A percentile compares a stretch with the other conserved stretches of the same genome.
Conservation (phyloP, 1,140 invertebrate species). For the Phymastichus coffea region DNA sequence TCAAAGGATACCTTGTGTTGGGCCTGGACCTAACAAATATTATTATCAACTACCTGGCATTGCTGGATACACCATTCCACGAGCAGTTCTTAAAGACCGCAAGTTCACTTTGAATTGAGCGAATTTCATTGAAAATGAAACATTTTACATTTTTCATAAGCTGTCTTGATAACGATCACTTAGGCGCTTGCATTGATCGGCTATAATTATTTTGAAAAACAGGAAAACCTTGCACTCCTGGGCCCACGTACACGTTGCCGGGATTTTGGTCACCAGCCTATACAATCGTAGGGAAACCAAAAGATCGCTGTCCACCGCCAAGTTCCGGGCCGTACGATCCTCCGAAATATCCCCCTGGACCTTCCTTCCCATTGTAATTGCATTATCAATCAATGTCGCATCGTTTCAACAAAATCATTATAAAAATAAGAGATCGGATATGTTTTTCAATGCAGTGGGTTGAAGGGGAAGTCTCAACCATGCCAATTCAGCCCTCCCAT, state of each 20-base stretch:
- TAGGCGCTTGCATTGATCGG: neutral
- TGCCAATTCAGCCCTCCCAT: conserved; percentile 2
- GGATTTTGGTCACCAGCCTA: conserved; percentile 10
- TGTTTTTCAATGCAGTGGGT: neutral
- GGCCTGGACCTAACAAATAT: conserved; percentile 46
- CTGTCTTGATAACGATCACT: neutral
- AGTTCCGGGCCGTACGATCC: conserved; percentile 5
- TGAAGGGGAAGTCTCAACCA: neutral
- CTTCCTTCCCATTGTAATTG: conserved; percentile 13
- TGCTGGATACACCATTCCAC: conserved; percentile 36
- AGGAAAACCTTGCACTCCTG: neutral
- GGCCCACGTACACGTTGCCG: conserved; percentile 15
- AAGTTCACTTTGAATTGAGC: too few relatives aligned
- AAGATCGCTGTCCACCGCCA: neutral
- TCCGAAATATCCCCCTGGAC: neutral
- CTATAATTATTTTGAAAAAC: neutral
- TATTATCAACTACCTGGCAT: conserved; percentile 14
- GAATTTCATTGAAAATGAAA: conserved; percentile 30
- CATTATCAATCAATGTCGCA: neutral
- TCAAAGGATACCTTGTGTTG: neutral
- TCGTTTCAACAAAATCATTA: neutral
- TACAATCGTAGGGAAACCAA: neutral
- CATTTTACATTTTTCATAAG: conserved; percentile 12
- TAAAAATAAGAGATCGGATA: neutral
- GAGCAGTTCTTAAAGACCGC: neutral